Conservation (phyloP, 1,140 invertebrate species). For the Drosophila sp. region DNA sequence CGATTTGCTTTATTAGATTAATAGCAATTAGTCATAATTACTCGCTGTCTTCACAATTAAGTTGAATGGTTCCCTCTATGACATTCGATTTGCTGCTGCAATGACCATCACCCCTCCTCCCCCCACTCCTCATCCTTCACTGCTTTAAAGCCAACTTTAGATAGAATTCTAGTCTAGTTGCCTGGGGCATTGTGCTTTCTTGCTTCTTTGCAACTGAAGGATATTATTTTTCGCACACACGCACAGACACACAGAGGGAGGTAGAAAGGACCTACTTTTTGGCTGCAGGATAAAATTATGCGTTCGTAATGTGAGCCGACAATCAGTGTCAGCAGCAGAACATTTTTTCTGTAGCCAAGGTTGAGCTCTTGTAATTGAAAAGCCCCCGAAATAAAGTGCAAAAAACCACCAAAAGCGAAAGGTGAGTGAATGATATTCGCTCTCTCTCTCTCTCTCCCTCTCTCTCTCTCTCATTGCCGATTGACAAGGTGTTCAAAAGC, state of each 20-base stretch:
- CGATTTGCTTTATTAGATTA: conserved; percentile 67
- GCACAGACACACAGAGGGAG: conserved; percentile 23
- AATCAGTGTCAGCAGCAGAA: conserved; percentile 75
- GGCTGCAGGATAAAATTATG: conserved; percentile 75
- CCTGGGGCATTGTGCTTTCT: conserved; percentile 46
- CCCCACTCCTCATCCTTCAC: no score
- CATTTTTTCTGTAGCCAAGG: conserved; percentile 17
- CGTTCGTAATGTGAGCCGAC: conserved; percentile 47
- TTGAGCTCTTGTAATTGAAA: conserved; percentile 60
- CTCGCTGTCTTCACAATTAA: conserved; percentile 65
- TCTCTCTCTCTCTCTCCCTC: background rate
- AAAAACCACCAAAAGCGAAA: conserved; percentile 34
- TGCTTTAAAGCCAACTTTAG: background rate
- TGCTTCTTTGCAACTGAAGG: conserved; percentile 45
- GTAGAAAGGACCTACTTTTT: conserved; percentile 41
- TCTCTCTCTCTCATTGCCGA: conserved; percentile 41
- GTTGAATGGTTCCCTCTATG: conserved; percentile 55
- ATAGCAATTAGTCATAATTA: conserved; percentile 78
- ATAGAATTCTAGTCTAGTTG: conserved; percentile 59
- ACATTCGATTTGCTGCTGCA: conserved; percentile 31
- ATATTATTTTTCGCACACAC: conserved; percentile 57
- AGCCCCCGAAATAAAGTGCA: conserved; percentile 42
- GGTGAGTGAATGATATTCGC: conserved; percentile 27
- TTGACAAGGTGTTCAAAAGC: conserved; percentile 69
- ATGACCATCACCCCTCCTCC: conserved; percentile 13